These are phyloP conservation scores for Neoaliturus tenellus DNA, from an alignment of 2,888 invertebrate genomes.

Conservation along the genomic window DNA sequence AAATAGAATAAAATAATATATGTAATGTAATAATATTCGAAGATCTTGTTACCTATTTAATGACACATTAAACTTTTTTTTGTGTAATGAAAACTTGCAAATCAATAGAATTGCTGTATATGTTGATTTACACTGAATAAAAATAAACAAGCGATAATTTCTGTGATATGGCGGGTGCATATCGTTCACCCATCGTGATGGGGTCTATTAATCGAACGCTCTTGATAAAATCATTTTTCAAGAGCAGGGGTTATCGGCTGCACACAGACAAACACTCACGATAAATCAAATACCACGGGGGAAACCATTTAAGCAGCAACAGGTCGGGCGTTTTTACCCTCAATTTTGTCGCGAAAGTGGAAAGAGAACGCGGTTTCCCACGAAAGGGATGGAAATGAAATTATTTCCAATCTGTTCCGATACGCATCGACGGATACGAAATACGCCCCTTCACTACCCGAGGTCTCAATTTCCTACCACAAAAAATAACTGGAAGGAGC, in stretches of 20 bases:
- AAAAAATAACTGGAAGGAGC: conserved; percentile 52
- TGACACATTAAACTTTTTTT: no score
- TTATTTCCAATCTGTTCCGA: conserved; percentile 61
- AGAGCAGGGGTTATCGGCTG: conserved; percentile 36
- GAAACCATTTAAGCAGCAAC: conserved; percentile 54
- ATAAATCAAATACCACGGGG: conserved; percentile 21
- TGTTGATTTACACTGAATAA: no score
- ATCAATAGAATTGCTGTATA: no score
- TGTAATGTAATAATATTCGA: no score
- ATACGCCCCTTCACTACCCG: conserved; percentile 39
- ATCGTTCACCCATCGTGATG: background rate
- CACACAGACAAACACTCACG: conserved; percentile 4
- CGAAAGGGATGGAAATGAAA: conserved; percentile 60
- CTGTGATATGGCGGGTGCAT: no score
- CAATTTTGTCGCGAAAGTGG: conserved; percentile 55
- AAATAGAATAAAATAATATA: no score
- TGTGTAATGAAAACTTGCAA: no score
- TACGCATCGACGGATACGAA: conserved; percentile 55
- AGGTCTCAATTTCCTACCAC: conserved; percentile 56
- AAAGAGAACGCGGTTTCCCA: conserved; percentile 46
- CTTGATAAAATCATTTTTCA: conserved; percentile 15
- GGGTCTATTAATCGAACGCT: conserved; percentile 25
- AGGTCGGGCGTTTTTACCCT: conserved; percentile 56
- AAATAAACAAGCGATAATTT: no score
- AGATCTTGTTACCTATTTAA: no score